Base-by-base conservation (phyloP, 2,888 invertebrate species). In the Achlya flavicornis region DNA sequence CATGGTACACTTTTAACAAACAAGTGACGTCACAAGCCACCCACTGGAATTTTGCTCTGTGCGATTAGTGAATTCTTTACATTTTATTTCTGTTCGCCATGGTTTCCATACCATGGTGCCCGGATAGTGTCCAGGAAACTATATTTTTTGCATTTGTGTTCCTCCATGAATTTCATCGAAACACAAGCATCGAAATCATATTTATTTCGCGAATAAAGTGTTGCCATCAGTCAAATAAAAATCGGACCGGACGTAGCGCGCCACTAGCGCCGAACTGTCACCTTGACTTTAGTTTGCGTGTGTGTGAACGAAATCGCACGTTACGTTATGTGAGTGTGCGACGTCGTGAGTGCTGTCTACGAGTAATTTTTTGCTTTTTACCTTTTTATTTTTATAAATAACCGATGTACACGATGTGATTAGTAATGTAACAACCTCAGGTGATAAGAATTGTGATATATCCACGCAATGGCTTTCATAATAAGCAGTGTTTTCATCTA, bases 301-400 rank as follows among this genome's bases (percentile, higher is more conserved):
- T 85, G 81, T 80, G 86, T 87, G 80, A 86, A 88, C 80, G 88
- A 90, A 91, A 91, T 91, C 87, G 92, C 89, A 91, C 86, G 89
- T 88, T 87, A 86, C 85, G 88, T 80, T 90, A 88, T 81, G 89
- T 83, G 87, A 92, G 92, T 92, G 93, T 92, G 92, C 90, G 88
- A 92, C 90, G 92, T 92, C 90, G 92, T 88, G 93, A 92, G 87
- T 90, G 84, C 88, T 91, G 89, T 88, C 89, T 90, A 85, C 87
- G 88, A 89, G 85, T 89, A 87, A 88, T 85, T 92, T 46, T 91
- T 92, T 90, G 92, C 92, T 91, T 92, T 93, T 88, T 89, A 91
- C 88, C 85, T 91, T 93, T 93, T 93, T 92, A 93, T 92, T 93
- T 93, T 92, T 91, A 85, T 91, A 92, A 86, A 85, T 91, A 88